Conservation (phyloP, 1,140 invertebrate species). For the Atta colombica region DNA sequence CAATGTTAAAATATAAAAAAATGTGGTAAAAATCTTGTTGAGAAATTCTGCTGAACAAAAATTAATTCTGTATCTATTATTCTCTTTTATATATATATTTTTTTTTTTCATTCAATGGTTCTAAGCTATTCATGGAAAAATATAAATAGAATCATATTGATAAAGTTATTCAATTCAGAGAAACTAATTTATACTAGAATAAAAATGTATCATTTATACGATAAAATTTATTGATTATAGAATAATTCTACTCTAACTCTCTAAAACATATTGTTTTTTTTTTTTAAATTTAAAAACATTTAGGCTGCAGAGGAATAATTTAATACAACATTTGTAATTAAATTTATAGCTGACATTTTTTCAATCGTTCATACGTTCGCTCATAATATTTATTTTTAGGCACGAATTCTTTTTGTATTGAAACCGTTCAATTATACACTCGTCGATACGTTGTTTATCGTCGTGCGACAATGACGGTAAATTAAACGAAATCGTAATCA, state of each 20-base stretch:
- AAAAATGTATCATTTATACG: background rate
- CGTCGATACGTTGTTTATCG: slow-evolving; percentile 8
- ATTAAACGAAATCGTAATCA: slow-evolving; percentile 53
- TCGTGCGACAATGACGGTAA: slow-evolving; percentile 27
- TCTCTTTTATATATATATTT: background rate
- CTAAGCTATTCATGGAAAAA: background rate
- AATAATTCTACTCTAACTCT: background rate
- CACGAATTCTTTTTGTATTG: background rate
- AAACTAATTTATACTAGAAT: background rate
- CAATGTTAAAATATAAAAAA: background rate
- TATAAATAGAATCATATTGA: background rate
- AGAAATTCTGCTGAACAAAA: background rate
- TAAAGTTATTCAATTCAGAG: background rate
- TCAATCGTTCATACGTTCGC: background rate
- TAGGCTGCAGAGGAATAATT: background rate
- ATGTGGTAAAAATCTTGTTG: slow-evolving; percentile 5
- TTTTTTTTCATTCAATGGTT: background rate
- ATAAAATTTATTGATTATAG: background rate
- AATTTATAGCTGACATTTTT: slow-evolving; percentile 17
- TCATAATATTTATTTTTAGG: background rate
- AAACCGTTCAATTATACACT: slow-evolving; percentile 5
- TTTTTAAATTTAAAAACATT: background rate
- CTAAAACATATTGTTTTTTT: background rate
- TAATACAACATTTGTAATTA: background rate
- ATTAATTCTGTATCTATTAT: background rate